Base-by-base conservation (phyloP, 2,797 vertebrate genomes). In the Pogoniulus pusillus region DNA sequence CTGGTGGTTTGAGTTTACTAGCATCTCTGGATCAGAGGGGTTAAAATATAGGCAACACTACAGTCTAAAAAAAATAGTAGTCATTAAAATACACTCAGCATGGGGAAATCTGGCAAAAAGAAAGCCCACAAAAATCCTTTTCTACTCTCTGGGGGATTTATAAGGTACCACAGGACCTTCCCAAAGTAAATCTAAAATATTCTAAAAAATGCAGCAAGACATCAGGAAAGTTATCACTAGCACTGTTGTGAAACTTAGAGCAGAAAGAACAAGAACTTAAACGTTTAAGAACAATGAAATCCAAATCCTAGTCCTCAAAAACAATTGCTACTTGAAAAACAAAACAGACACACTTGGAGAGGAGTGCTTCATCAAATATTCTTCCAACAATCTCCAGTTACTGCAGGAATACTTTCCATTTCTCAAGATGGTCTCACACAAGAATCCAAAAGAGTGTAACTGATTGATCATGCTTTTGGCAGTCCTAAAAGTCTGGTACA, bases 41-140 rank as follows among this genome's bases (percentile, higher is more conserved):
- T 94, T 93, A 93, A 93, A 94, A 73, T 55, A 45, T 2, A 73
- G n/a, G 53, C 69, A 87, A 39, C 27, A 7, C 11, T 89, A 71
- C 41, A 78, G 30, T 72, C 59, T 93, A 30, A 65, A 91, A 82
- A 74, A 87, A 85, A 27, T 32, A 91, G 63, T n/a, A 92, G 72
- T 87, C n/a, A n/a, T n/a, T 93, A 69, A 93, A 91, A 80, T 69
- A 85, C 34, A 69, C 66, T 69, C 54, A 75, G 41, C 59, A 34
- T 63, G 53, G 57, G 73, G 49, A 83, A 85, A 78, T 85, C 32
- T 94, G 79, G 89, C 82, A 78, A 63, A 85, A 89, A 75, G 35
- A 71, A 91, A 85, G n/a, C 73, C 85, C 82, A 94, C 91, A 94
- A 85, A 94, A 93, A 94, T 90, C 53, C 66, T 83, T 80, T 93